phyloP scores from a whole-genome alignment of 2,797 vertebrate genomes.

The Ceryle rudis region DNA sequence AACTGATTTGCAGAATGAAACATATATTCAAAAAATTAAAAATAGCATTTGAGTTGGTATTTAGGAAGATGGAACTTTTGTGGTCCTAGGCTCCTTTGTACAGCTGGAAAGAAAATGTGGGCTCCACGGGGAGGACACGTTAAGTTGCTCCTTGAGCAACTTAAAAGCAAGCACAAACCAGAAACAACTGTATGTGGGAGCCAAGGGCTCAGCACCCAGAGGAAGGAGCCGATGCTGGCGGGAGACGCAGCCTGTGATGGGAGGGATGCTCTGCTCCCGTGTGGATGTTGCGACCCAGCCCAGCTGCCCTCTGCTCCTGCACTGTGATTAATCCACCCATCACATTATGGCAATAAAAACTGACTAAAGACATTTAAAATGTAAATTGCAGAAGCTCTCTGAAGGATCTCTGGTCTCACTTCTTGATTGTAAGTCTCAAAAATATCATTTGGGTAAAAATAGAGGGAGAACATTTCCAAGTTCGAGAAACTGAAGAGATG shows the following conservation, averaged over 20 bases:
- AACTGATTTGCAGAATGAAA: not conserved
- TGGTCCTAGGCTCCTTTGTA: not conserved
- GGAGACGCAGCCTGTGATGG: accelerated
- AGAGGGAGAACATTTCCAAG: not conserved
- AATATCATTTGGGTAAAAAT: not conserved
- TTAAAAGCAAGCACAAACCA: not conserved
- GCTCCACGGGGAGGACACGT: not conserved
- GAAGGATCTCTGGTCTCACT: not conserved
- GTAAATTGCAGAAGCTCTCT: not conserved
- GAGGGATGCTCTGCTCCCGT: not conserved
- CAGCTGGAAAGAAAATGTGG: not conserved
- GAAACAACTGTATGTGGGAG: not conserved
- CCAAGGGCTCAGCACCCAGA: not conserved
- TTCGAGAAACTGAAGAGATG: not conserved
- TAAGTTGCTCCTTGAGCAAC: not conserved
- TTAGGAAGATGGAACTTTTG: not conserved
- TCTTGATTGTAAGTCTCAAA: not conserved
- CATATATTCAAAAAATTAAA: not conserved
- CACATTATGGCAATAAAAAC: not conserved
- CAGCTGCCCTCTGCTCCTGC: not conserved
- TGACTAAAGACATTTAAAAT: not conserved
- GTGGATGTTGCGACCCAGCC: not conserved
- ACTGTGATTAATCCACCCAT: not conserved
- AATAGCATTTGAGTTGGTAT: not conserved
- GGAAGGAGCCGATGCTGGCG: not conserved